phyloP scores from a whole-genome alignment of 2,113 vertebrate species.

The Sapayoa aenigma region DNA sequence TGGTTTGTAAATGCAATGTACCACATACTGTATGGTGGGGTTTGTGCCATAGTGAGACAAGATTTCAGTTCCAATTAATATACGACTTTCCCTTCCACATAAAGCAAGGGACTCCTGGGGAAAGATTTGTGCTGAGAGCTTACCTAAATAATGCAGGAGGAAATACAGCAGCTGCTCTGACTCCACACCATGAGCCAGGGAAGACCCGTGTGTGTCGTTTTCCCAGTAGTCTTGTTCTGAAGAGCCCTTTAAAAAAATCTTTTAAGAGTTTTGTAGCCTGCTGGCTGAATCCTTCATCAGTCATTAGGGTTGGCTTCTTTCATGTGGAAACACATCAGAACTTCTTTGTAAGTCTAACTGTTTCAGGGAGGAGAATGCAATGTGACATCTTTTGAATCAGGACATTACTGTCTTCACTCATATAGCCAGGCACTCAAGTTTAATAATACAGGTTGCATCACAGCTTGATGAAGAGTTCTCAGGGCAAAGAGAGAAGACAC shows the following conservation, averaged over 20 bases:
- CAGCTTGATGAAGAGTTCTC: background rate
- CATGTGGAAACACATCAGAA: slow-evolving; percentile 12
- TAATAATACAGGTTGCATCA: background rate
- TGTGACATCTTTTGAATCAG: background rate
- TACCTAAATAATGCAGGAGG: background rate
- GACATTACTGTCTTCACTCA: background rate
- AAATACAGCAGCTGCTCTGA: background rate
- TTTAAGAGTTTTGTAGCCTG: background rate
- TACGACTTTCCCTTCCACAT: background rate
- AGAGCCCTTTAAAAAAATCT: background rate
- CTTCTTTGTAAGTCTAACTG: background rate
- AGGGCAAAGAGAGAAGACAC: background rate
- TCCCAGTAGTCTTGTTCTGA: background rate
- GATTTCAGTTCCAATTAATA: background rate
- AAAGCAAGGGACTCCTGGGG: background rate
- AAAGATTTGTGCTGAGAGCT: background rate
- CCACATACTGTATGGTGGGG: background rate
- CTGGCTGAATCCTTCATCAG: slow-evolving; percentile 14
- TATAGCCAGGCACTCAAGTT: background rate
- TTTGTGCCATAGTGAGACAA: background rate
- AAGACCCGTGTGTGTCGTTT: background rate
- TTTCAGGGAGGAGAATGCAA: background rate
- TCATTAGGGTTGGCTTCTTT: background rate
- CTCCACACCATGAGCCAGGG: background rate
- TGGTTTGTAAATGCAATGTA: background rate